phyloP scores from a whole-genome alignment of 2,888 invertebrate genomes.

The Limnephilus lunatus region DNA sequence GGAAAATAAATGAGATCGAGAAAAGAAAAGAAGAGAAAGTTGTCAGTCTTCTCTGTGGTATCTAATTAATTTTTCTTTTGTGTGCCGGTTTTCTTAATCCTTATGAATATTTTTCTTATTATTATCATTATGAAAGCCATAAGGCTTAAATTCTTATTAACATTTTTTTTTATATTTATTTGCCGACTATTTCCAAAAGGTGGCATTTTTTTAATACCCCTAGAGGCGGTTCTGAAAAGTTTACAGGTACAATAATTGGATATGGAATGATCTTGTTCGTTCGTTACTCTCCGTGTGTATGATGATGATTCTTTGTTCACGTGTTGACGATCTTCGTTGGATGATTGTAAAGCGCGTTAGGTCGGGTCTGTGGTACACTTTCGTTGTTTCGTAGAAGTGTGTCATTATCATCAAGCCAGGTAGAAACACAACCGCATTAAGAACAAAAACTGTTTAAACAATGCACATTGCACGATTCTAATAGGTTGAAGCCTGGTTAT shows the following conservation, averaged over 20 bases:
- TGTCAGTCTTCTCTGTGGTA: too few species aligned
- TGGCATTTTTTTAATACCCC: not conserved
- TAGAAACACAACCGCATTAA: conserved; percentile 19
- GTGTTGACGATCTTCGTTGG: not conserved
- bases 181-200: not conserved
- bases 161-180: not conserved
- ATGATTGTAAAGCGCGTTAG: not conserved
- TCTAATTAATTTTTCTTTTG: too few species aligned
- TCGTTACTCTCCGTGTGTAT: not conserved
- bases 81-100: too few species aligned
- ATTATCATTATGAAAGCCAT: too few species aligned
- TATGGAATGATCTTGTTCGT: not conserved
- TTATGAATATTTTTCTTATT: too few species aligned
- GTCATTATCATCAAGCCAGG: conserved; percentile 25
- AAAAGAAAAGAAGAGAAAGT: too few species aligned
- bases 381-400: conserved; percentile 21
- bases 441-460: conserved; percentile 26
- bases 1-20: too few species aligned
- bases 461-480: conserved; percentile 23
- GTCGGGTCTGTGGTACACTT: conserved; percentile 18
- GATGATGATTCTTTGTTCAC: not conserved
- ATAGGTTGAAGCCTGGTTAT: not conserved
- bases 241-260: not conserved
- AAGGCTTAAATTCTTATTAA: too few species aligned
- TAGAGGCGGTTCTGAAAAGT: not conserved